Evolutionary conservation across 2,888 invertebrate genomes (phyloP).

Genomic region (Tubulanus polymorphus): DNA sequence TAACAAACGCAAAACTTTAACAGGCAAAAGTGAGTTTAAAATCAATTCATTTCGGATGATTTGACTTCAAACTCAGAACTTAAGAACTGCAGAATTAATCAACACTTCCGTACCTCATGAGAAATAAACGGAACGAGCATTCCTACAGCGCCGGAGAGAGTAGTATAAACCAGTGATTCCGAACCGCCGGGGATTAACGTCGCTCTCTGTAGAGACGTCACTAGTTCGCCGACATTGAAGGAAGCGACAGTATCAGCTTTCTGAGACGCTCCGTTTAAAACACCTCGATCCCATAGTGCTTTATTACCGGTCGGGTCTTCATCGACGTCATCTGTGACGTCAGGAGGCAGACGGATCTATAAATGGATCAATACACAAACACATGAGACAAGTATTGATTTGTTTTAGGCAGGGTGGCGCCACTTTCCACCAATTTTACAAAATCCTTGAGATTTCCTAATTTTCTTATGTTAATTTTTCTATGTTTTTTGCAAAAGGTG

Average conservation of each 20-base stretch:
- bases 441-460: too few species aligned
- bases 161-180: conserved; percentile 93
- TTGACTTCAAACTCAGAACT: too few species aligned
- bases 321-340: conserved; percentile 94
- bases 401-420: too few species aligned
- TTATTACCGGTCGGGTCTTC: conserved; percentile 99
- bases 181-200: conserved; percentile 96
- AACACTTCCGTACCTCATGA: too few species aligned
- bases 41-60: too few species aligned
- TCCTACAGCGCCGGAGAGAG: conserved; percentile 68
- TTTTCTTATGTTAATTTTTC: too few species aligned
- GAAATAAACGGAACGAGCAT: conserved; percentile 54
- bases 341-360: conserved; percentile 63
- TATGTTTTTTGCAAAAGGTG: too few species aligned
- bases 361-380: neutral
- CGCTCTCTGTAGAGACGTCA: conserved; percentile 91
- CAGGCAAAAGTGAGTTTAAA: too few species aligned
- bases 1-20: too few species aligned
- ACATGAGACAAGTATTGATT: neutral
- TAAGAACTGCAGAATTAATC: too few species aligned
- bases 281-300: conserved; percentile 84
- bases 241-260: conserved; percentile 90
- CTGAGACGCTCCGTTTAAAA: conserved; percentile 94
- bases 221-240: conserved; percentile 94
- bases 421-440: too few species aligned